phyloP scores from a whole-genome alignment of 92 coral and sea anemone genomes.

The Micromussa lordhowensis region DNA sequence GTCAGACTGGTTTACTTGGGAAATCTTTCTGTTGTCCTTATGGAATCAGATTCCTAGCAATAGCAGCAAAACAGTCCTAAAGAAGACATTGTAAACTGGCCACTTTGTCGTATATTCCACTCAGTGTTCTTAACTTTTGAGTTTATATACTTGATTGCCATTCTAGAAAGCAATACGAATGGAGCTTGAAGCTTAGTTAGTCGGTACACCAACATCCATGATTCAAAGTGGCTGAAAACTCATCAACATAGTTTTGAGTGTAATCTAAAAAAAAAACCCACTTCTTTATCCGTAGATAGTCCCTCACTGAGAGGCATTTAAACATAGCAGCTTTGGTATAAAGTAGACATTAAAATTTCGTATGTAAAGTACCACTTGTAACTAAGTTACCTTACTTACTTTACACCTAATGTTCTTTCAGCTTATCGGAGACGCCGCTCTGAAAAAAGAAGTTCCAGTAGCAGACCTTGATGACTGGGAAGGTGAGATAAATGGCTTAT shows the following conservation, averaged over 20 bases:
- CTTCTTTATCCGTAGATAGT: not conserved
- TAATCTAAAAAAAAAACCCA: not conserved
- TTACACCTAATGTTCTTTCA: not conserved
- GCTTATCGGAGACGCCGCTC: slow-evolving; percentile 9
- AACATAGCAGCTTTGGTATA: not conserved
- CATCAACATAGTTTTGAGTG: not conserved
- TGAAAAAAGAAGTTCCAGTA: slow-evolving; percentile 5
- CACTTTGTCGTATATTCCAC: not conserved
- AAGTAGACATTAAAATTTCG: slow-evolving; percentile 10
- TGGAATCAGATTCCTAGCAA: not conserved
- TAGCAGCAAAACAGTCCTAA: not conserved
- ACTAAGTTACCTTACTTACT: slow-evolving; percentile 23
- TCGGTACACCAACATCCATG: not conserved
- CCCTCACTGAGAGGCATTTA: not conserved
- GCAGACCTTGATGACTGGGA: slow-evolving; percentile 32
- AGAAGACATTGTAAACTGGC: no score
- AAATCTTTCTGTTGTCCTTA: not conserved
- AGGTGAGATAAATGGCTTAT: slow-evolving; percentile 49
- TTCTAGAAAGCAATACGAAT: not conserved
- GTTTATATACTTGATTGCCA: not conserved
- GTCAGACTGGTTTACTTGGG: not conserved
- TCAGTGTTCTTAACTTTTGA: not conserved
- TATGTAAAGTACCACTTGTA: not conserved
- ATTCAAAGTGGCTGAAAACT: not conserved
- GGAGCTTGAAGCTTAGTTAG: not conserved